A percentile compares a stretch with the other conserved stretches of the same genome.
phyloP scores from a whole-genome alignment of 2,797 vertebrate genomes.

The Centroberyx gerrardi region DNA sequence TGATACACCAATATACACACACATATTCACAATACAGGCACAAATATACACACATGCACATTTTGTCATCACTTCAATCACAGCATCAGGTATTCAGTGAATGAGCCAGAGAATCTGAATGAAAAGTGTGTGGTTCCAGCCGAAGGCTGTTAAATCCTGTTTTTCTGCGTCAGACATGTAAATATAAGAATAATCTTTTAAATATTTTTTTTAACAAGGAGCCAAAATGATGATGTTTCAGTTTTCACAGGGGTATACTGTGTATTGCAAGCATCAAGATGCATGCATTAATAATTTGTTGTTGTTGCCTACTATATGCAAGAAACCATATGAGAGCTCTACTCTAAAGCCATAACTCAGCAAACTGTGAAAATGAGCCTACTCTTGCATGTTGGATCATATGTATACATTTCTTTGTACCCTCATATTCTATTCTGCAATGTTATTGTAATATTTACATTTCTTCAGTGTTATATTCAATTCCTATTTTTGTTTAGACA shows the following conservation, averaged over 20 bases:
- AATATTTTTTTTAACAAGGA: no score
- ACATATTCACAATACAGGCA: neutral
- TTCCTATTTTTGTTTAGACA: conserved; percentile 72
- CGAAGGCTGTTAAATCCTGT: no score
- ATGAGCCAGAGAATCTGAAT: no score
- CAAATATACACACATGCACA: neutral
- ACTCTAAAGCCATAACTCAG: conserved; percentile 46
- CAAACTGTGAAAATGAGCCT: conserved; percentile 53
- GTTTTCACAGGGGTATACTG: no score
- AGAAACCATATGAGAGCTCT: conserved; percentile 27
- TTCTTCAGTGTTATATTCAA: conserved; percentile 60
- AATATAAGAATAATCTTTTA: no score
- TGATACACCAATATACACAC: neutral
- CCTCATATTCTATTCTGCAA: conserved; percentile 29
- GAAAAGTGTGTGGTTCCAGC: no score
- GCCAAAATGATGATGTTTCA: no score
- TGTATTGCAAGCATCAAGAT: no score
- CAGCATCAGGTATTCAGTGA: no score
- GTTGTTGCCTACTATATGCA: conserved; percentile 24
- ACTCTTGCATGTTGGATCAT: conserved; percentile 27
- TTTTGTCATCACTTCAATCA: neutral
- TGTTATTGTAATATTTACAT: conserved; percentile 58
- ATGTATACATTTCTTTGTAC: conserved; percentile 44
- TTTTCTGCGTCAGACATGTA: no score
- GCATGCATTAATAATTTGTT: neutral